Evolutionary conservation across 2,888 invertebrate species (phyloP).

Genomic region (Leptinotarsa haldemani): DNA sequence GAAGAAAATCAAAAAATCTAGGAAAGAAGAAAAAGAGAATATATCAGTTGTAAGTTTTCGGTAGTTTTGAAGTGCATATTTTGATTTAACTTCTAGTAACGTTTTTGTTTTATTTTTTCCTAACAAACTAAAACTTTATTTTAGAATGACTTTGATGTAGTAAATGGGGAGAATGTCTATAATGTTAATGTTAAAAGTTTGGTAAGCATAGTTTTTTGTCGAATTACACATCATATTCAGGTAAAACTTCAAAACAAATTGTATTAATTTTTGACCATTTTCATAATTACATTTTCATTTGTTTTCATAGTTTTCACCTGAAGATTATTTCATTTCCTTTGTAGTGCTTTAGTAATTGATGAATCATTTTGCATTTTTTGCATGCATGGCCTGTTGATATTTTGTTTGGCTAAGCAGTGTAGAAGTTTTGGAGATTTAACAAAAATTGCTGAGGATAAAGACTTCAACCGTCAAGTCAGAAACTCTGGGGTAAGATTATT

Average conservation of each 20-base stretch:
- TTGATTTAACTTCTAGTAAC: slow-evolving; percentile 28
- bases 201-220: slow-evolving; percentile 67
- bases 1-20: slow-evolving; percentile 74
- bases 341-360: slow-evolving; percentile 30
- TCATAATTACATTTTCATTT: not conserved
- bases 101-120: slow-evolving; percentile 53
- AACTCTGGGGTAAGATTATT: slow-evolving; percentile 53
- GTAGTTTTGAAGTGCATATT: slow-evolving; percentile 30
- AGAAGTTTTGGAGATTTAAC: slow-evolving; percentile 74
- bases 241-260: slow-evolving; percentile 25
- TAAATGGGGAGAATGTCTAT: slow-evolving; percentile 64
- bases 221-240: slow-evolving; percentile 37
- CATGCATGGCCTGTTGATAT: slow-evolving; percentile 47
- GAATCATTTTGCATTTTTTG: slow-evolving; percentile 50
- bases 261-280: not conserved
- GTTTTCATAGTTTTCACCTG: not conserved
- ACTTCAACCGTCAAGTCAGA: slow-evolving; percentile 57
- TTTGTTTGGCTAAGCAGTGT: slow-evolving; percentile 64
- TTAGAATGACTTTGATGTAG: slow-evolving; percentile 65
- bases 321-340: slow-evolving; percentile 4
- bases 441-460: slow-evolving; percentile 66
- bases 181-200: slow-evolving; percentile 74
- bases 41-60: slow-evolving; percentile 74
- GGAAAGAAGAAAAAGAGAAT: slow-evolving; percentile 76
- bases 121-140: slow-evolving; percentile 54